Evolutionary conservation across 1,140 invertebrate species (phyloP).

Genomic region (Trissolcus basalis): DNA sequence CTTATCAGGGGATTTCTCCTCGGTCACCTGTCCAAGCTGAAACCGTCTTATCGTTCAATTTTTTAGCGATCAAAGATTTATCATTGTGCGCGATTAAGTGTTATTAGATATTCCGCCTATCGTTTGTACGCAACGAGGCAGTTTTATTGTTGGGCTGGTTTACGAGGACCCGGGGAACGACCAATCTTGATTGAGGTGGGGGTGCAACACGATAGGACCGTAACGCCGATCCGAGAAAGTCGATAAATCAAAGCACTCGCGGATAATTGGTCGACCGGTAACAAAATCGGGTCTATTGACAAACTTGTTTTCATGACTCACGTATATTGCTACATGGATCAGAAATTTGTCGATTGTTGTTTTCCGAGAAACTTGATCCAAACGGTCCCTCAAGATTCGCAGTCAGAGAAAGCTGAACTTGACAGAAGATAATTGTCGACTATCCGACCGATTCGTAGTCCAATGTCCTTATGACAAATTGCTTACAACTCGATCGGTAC

Average conservation of each 20-base stretch:
- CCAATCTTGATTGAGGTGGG: conserved; percentile 23
- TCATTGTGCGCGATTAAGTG: no score
- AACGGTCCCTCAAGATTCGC: conserved; percentile 21
- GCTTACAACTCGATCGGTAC: conserved; percentile 7
- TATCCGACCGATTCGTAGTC: conserved; percentile 8
- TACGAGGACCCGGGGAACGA: conserved; percentile 18
- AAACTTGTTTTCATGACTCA: conserved; percentile 35
- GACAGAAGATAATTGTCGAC: conserved; percentile 11
- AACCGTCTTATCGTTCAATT: no score
- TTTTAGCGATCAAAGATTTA: no score
- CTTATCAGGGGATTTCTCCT: no score
- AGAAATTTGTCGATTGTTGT: conserved; percentile 24
- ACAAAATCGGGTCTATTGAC: conserved; percentile 36
- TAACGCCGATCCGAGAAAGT: conserved; percentile 32
- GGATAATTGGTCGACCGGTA: conserved; percentile 50
- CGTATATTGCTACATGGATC: conserved; percentile 26
- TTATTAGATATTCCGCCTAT: conserved; percentile 32
- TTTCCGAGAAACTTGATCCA: conserved; percentile 35
- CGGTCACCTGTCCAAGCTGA: no score
- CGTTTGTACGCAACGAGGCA: conserved; percentile 22
- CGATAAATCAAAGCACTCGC: conserved; percentile 50
- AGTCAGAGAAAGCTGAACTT: conserved; percentile 37
- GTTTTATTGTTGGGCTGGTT: conserved; percentile 47
- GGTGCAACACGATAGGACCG: conserved; percentile 29
- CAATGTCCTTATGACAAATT: conserved; percentile 20